These are phyloP conservation scores for Didymodactylos carnosus DNA, from an alignment of 2,888 invertebrate genomes.

Conservation along the genomic window DNA sequence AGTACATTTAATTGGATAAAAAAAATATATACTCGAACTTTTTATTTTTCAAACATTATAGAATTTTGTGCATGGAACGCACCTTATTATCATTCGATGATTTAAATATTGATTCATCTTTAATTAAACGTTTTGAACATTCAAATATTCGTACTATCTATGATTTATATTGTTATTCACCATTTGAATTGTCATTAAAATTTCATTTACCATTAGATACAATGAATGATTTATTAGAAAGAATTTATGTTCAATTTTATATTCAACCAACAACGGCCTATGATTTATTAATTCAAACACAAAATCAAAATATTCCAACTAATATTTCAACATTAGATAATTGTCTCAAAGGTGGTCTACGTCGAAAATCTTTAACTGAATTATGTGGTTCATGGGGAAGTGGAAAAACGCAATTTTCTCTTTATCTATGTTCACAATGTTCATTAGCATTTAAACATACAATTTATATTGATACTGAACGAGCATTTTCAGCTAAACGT, in stretches of 20 bases:
- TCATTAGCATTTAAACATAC: neutral
- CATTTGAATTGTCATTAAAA: neutral
- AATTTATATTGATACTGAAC: neutral
- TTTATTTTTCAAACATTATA: no score
- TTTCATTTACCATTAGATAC: neutral
- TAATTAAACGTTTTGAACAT: neutral
- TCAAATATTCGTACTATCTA: neutral
- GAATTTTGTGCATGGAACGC: no score
- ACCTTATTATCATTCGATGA: no score
- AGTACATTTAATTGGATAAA: no score
- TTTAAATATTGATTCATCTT: neutral
- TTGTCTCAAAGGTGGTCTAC: neutral
- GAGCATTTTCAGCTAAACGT: neutral
- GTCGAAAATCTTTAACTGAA: neutral
- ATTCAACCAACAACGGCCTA: neutral
- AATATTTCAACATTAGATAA: neutral
- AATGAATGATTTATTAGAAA: neutral
- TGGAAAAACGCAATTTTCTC: neutral
- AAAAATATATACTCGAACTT: no score
- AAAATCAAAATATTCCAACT: neutral
- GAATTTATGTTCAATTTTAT: neutral
- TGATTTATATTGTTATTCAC: neutral
- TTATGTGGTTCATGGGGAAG: neutral
- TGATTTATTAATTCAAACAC: neutral
- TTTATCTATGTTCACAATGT: neutral